Evolutionary conservation across 2,797 vertebrate genomes (phyloP).

Genomic region (Aeoliscus strigatus): DNA sequence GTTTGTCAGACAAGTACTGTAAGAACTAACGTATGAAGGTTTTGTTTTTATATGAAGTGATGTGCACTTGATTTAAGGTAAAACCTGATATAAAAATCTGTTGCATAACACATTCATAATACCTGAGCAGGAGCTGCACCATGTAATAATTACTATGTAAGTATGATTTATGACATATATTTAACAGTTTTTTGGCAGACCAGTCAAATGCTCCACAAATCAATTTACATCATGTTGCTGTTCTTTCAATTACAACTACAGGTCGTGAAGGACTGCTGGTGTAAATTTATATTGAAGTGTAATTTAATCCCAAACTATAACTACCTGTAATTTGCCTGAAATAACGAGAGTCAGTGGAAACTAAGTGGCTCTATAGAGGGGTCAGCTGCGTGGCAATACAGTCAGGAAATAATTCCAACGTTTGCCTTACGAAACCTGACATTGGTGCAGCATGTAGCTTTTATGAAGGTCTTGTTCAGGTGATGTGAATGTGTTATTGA

Average conservation of each 20-base stretch:
- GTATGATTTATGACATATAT: no score
- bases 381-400: constrained; percentile 6
- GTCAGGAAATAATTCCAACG: constrained; percentile 10
- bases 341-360: neutral
- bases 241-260: no score
- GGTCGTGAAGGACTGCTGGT: no score
- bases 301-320: constrained; percentile 11
- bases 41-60: constrained; percentile 40
- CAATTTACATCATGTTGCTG: no score
- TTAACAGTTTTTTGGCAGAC: no score
- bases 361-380: constrained; percentile 2
- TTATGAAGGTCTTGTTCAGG: constrained; percentile 47
- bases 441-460: constrained; percentile 27
- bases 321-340: constrained; percentile 6
- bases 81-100: constrained; percentile 23
- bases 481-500: constrained; percentile 59
- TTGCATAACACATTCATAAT: constrained; percentile 49
- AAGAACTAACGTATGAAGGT: constrained; percentile 28
- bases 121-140: constrained; percentile 46
- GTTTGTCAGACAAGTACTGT: constrained; percentile 19
- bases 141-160: no score
- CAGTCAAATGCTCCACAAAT: no score
- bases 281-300: neutral
- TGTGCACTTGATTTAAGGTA: constrained; percentile 25
- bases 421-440: constrained; percentile 26